Evolutionary conservation across 2,888 invertebrate genomes (phyloP), one percentile per base, ranked within the genome.

Genomic region (Spicauda simplicius): DNA sequence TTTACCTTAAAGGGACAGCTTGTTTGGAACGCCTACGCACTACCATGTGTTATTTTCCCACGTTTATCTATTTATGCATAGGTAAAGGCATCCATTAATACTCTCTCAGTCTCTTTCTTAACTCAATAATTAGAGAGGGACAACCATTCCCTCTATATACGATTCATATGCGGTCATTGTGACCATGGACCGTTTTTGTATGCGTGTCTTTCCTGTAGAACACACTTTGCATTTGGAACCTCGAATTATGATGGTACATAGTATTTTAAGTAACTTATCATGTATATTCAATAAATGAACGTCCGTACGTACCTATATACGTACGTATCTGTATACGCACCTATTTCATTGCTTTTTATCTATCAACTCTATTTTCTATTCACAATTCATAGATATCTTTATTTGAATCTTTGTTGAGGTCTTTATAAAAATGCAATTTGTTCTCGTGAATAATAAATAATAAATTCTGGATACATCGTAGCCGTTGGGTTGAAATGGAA

Each of bases 11-110:
- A 45, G 11, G 20, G 14, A 16, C 48, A 16, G 45, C 37, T 14
- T 37, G 53, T 41, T 54, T 12, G 41, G 7, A 16, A 41, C 53
- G 45, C 65, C 54, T 59, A 59, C 59, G 45, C 45, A 30, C 54
- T 30, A 7, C 55, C 69, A 56, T 75, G 73, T 78, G 76, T 77
- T 82, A 79, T 83, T 82, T 87, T 87, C 87, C 83, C 87, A 87
- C 86, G 85, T 81, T 74, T 76, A 70, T 73, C 77, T 80, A 80
- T 80, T 80, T 81, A 80, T 80, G 59, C 54, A 55, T 50, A 60
- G 30, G 54, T 18, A 48, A 66, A 59, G 79, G 77, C 79, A 83
- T 81, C 77, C 78, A 76, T 76, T 77, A 76, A 74, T 74, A 69
- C 72, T 68, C 70, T 67, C 69, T 72, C 69, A 20, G 37, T 25